These are phyloP conservation scores for Chironex yamaguchii DNA, from an alignment of 30 jellyfish, hydroid and myxozoan genomes.

Conservation along the genomic window DNA sequence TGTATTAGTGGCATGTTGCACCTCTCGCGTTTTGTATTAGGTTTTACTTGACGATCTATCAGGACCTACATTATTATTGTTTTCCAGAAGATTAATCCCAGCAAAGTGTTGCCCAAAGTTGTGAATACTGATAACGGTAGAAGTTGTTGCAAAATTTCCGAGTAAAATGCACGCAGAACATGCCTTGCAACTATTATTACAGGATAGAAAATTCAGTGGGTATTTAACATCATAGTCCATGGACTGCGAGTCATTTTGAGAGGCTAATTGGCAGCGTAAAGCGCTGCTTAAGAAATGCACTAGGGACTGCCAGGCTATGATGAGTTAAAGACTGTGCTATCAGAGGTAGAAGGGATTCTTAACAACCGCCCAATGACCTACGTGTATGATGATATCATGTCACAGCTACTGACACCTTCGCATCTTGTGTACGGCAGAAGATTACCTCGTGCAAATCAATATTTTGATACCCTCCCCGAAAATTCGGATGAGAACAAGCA, in stretches of 20 bases:
- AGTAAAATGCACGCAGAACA: no score
- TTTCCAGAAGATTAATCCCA: conserved; percentile 1
- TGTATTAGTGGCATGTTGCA: background rate
- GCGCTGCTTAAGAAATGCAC: background rate
- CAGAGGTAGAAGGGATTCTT: conserved; percentile 19
- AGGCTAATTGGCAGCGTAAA: conserved; percentile 17
- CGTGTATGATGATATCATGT: conserved; percentile 19
- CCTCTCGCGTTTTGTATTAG: conserved; percentile 2
- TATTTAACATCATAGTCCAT: conserved; percentile 18
- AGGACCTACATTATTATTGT: conserved; percentile 3
- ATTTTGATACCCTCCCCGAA: no score
- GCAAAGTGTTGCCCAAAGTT: background rate
- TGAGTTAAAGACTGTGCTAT: background rate
- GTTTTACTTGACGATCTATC: conserved; percentile 17
- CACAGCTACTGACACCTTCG: conserved; percentile 34
- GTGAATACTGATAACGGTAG: no score
- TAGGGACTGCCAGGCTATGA: conserved; percentile 31
- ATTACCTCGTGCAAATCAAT: background rate
- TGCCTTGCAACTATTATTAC: no score
- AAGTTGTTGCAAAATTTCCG: no score
- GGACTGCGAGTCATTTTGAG: conserved; percentile 45
- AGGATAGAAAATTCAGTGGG: conserved; percentile 10
- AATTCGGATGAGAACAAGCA: background rate
- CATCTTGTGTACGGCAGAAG: conserved; percentile 34
- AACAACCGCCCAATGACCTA: conserved; percentile 13